A percentile compares a stretch with the other conserved stretches of the same genome.
These are phyloP conservation scores for Syrmaticus mikado DNA, from an alignment of 2,113 vertebrate genomes.

Conservation along the genomic window DNA sequence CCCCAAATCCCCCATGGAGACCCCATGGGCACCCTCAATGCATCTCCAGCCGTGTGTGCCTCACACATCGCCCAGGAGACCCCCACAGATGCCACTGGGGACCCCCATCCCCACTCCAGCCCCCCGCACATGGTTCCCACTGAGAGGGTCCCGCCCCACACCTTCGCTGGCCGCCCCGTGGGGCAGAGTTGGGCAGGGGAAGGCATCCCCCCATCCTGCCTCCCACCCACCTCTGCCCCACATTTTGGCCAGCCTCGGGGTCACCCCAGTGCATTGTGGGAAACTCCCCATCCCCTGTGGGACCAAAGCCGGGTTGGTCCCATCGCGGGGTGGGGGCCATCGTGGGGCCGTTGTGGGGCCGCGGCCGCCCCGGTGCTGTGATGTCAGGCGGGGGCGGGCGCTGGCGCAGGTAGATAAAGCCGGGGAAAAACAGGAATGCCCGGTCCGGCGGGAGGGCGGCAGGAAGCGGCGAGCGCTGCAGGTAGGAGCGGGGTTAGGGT, in stretches of 20 bases:
- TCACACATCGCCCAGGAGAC: neutral
- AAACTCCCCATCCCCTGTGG: neutral
- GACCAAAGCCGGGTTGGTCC: neutral
- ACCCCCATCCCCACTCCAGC: neutral
- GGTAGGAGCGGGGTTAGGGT: neutral
- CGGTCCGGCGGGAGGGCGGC: slow-evolving; percentile 38
- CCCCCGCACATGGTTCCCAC: too few relatives aligned
- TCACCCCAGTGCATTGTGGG: slow-evolving; percentile 28
- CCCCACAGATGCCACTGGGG: fast-evolving
- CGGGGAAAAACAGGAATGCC: slow-evolving; percentile 56
- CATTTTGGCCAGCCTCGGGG: fast-evolving
- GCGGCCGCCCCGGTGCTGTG: neutral
- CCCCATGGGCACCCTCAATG: neutral
- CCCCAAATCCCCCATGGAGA: neutral
- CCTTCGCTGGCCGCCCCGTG: neutral
- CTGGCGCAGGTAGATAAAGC: slow-evolving; percentile 60
- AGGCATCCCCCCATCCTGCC: too few relatives aligned
- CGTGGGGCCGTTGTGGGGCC: neutral
- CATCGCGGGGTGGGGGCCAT: fast-evolving
- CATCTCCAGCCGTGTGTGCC: neutral
- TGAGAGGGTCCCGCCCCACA: fast-evolving
- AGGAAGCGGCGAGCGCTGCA: slow-evolving; percentile 14
- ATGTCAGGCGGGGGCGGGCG: slow-evolving; percentile 65
- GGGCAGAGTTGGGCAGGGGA: neutral
- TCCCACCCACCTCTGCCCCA: neutral